Conservation (phyloP, 2,113 vertebrate genomes). For the Grammomys surdaster region DNA sequence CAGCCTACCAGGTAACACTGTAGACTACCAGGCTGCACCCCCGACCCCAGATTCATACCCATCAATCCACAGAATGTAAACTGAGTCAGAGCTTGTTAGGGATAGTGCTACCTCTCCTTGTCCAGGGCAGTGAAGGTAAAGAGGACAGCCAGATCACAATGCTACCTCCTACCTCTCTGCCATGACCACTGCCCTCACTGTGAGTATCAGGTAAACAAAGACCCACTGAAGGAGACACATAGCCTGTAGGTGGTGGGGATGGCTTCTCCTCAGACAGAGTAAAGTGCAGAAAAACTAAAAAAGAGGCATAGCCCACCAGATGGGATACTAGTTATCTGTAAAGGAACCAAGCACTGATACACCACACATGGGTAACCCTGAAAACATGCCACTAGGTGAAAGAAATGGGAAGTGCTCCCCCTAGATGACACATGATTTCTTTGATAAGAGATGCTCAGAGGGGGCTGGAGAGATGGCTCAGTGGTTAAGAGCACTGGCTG, state of each 20-base stretch:
- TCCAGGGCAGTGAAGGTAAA: neutral
- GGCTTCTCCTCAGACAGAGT: neutral
- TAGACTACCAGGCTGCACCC: neutral
- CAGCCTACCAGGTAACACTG: rapidly evolving
- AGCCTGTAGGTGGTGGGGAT: neutral
- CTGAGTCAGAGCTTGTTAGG: neutral
- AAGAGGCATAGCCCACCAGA: neutral
- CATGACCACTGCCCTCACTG: neutral
- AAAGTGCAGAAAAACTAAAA: neutral
- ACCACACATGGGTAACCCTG: rapidly evolving
- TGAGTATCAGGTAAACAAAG: neutral
- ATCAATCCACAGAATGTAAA: neutral
- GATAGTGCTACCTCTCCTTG: neutral
- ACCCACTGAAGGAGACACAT: neutral
- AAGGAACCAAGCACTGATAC: rapidly evolving
- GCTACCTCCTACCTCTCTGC: rapidly evolving
- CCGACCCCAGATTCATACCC: neutral
- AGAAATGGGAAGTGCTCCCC: no score
- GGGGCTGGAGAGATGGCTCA: no score
- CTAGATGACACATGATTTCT: rapidly evolving
- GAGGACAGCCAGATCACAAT: neutral
- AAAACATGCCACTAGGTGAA: rapidly evolving
- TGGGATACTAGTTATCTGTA: neutral
- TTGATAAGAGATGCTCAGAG: no score
- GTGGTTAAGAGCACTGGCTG: no score